Percentiles rank a stretch among this genome's conserved stretches.
phyloP scores from a whole-genome alignment of 2,797 vertebrate genomes.

The Poliocrania exsul region DNA sequence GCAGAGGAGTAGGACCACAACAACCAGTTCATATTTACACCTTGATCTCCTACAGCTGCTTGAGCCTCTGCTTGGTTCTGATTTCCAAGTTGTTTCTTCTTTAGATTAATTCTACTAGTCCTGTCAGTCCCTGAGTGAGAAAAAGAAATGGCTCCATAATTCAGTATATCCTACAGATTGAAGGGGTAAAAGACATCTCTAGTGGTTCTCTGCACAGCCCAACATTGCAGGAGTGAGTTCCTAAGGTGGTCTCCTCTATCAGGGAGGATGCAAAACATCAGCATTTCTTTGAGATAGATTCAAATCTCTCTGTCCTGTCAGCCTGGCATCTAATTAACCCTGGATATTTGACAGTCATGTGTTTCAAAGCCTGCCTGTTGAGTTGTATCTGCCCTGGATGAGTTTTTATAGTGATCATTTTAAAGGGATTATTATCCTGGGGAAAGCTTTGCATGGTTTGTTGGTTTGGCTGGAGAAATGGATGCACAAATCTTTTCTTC shows the following conservation, averaged over 20 bases:
- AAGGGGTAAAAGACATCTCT: not conserved
- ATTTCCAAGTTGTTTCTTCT: not conserved
- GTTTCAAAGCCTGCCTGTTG: not conserved
- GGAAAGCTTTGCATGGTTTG: not conserved
- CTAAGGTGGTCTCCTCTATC: not conserved
- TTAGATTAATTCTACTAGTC: not conserved
- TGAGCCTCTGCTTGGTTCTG: not conserved
- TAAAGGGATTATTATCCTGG: not conserved
- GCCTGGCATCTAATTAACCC: not conserved
- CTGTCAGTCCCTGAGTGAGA: not conserved
- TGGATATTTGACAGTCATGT: not conserved
- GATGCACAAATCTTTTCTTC: not conserved
- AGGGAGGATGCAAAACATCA: not conserved
- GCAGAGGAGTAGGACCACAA: not conserved
- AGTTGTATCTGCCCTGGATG: not conserved
- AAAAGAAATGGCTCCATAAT: not conserved
- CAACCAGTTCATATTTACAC: not conserved
- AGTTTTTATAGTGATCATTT: not conserved
- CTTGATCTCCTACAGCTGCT: not conserved
- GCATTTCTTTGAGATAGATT: not conserved
- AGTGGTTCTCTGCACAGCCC: not conserved
- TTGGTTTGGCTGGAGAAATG: not conserved
- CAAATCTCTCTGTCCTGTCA: not conserved
- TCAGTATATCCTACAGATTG: not conserved
- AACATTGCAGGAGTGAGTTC: rapidly evolving